Conservation (phyloP, 2,797 vertebrate genomes). For the Eidolon dupreanum region DNA sequence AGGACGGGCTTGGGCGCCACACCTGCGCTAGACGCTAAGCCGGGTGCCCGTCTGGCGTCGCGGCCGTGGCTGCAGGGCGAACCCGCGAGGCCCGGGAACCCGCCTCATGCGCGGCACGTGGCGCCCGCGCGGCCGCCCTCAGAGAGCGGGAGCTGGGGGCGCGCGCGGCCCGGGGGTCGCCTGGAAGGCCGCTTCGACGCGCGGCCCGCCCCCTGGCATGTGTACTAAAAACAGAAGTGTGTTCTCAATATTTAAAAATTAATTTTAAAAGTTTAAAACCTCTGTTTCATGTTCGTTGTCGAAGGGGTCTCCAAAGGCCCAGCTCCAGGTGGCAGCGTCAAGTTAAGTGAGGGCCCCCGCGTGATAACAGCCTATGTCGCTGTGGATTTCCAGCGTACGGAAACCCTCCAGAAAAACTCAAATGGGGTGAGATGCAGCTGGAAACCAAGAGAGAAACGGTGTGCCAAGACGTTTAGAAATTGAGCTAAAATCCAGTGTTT, state of each 20-base stretch:
- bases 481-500: not conserved
- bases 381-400: not conserved
- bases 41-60: no score
- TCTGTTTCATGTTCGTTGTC: not conserved
- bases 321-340: not conserved
- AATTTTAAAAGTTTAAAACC: not conserved
- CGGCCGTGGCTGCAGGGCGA: no score
- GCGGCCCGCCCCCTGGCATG: not conserved
- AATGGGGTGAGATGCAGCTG: not conserved
- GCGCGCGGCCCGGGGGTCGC: no score
- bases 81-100: no score
- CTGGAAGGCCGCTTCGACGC: no score
- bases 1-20: no score
- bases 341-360: not conserved
- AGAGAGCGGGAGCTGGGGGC: no score
- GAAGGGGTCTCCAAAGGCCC: not conserved
- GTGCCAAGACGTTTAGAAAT: not conserved
- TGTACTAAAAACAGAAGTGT: not conserved
- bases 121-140: no score
- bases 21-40: no score
- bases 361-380: not conserved
- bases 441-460: not conserved
- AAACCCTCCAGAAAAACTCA: not conserved
- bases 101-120: no score
- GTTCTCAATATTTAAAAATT: not conserved